Percentiles rank a stretch among this genome's conserved stretches.
Conservation (phyloP, 1,140 invertebrate genomes). For the Magallana ariakensis region DNA sequence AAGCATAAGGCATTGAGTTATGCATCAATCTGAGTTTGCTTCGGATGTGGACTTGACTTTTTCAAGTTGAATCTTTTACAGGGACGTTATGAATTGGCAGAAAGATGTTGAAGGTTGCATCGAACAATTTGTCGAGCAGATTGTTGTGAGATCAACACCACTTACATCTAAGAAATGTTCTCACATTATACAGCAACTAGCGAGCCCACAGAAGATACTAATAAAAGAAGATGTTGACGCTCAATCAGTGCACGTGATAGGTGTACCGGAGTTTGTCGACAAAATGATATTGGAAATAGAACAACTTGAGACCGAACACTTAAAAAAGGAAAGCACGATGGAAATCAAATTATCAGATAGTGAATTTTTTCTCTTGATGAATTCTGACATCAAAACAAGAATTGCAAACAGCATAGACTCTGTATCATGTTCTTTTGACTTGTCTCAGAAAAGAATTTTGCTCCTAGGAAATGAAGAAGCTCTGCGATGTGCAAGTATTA, state of each 20-base stretch:
- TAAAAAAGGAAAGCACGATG: background rate
- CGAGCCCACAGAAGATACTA: background rate
- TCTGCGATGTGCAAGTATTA: background rate
- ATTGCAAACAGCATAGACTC: background rate
- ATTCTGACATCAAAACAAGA: background rate
- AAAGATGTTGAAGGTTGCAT: constrained; percentile 1
- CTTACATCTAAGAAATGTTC: background rate
- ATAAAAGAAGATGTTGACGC: background rate
- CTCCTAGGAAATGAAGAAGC: background rate
- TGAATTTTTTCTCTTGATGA: background rate
- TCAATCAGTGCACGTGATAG: background rate
- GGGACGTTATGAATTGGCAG: background rate
- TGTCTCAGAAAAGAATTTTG: background rate
- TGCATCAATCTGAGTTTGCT: background rate
- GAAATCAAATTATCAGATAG: background rate
- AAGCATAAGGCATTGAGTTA: background rate
- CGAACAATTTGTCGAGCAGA: background rate
- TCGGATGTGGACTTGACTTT: no score
- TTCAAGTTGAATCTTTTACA: background rate
- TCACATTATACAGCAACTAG: background rate
- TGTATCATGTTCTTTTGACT: background rate
- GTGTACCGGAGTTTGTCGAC: background rate
- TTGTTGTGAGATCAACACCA: background rate
- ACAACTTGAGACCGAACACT: background rate
- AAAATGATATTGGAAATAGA: background rate